Percentiles rank a stretch among this genome's conserved stretches.
Conservation (phyloP, 2,113 vertebrate genomes). For the Gadus macrocephalus region DNA sequence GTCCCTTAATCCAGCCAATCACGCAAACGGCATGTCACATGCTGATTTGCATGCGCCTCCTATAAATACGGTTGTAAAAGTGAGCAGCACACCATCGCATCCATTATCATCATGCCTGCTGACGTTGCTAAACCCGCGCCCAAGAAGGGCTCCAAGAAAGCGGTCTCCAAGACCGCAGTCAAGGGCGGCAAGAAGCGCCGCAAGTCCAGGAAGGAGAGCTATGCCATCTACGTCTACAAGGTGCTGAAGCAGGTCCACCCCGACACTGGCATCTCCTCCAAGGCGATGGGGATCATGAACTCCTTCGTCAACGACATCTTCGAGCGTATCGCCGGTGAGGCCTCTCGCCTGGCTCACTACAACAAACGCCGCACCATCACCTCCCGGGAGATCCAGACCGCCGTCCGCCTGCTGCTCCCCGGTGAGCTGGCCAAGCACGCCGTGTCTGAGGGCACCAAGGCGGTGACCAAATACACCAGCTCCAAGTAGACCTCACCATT, state of each 20-base stretch:
- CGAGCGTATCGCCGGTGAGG: constrained; percentile 21
- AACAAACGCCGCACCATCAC: constrained; percentile 28
- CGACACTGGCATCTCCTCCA: constrained; percentile 69
- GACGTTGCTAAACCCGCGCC: too few relatives aligned
- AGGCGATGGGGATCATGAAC: constrained; percentile 35
- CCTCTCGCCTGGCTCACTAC: constrained; percentile 25
- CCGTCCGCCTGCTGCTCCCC: constrained; percentile 17
- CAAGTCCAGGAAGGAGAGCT: constrained; percentile 71
- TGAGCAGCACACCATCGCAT: too few relatives aligned
- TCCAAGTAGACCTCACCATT: not conserved
- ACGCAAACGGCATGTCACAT: too few relatives aligned
- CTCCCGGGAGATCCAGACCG: constrained; percentile 29
- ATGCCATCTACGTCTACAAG: constrained; percentile 68
- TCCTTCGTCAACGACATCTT: constrained; percentile 25
- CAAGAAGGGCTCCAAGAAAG: too few relatives aligned
- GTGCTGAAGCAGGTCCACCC: constrained; percentile 74
- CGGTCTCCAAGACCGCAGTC: too few relatives aligned
- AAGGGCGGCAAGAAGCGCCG: constrained; percentile 41
- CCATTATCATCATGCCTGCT: too few relatives aligned
- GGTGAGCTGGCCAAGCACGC: constrained; percentile 6
- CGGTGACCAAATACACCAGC: constrained; percentile 7
- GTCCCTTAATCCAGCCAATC: too few relatives aligned
- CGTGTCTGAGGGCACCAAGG: constrained; percentile 7
- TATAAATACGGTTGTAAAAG: too few relatives aligned
- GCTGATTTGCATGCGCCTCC: too few relatives aligned